Evolutionary conservation across 2,113 vertebrate species (phyloP), one percentile per base, ranked within the genome.

Genomic region (Prunella himalayana): DNA sequence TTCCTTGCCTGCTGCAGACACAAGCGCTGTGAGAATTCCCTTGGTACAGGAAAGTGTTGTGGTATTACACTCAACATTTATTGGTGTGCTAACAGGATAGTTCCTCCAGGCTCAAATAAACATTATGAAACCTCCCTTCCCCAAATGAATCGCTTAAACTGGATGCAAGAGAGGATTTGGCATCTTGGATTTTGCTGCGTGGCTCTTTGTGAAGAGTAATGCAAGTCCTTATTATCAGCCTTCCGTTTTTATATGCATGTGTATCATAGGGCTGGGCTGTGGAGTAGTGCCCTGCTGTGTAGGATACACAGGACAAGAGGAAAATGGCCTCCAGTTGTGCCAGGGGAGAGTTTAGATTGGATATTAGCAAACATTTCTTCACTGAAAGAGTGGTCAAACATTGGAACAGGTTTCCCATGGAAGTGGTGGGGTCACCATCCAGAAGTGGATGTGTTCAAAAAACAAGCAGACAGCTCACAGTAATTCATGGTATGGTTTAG

Each of bases 241-340:
- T 51, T 49, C 25, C 21, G 7, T 31, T 72, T 53, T 45, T 35
- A n/a, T 27, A 14, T 3, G 10, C 24, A 27, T 4, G 16, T n/a
- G 33, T 33, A 19, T 76, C 45, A 42, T 56, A 98, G 97, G 97
- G 39, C 80, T 98, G 86, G 93, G 97, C 87, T 97, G 97, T 50
- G 51, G 98, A 93, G 69, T 97, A 64, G 1, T 93, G 97, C 51
- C 91, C 98, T 78, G 91, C 98, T 82, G 95, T 92, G 2, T 97
- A 98, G 97, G 96, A 97, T 88, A 65, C 97, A 42, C 10, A 56
- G 25, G 18, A 23, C 31, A 63, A 33, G 41, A 45, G 22, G 15
- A 49, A 49, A 83, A 49, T 17, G 22, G 56, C 31, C 35, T 70
- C 49, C 50, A 33, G 6, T 63, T 56, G 31, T 33, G 17, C 21